Base-by-base conservation (phyloP, 2,797 vertebrate genomes). In the Manis javanica region DNA sequence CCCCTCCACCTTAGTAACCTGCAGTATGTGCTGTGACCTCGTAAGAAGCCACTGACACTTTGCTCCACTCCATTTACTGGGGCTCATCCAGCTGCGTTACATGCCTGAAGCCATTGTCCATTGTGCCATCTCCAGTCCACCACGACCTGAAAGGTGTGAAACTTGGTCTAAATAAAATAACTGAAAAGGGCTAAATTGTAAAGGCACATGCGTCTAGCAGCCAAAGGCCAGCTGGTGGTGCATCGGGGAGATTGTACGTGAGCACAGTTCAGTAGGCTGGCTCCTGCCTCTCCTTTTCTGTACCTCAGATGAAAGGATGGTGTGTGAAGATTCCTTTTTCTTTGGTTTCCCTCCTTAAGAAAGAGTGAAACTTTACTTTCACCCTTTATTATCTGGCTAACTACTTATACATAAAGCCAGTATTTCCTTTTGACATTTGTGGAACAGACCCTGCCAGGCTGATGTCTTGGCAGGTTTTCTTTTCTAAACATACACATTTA, bases 231-330 rank as follows among this genome's bases (percentile, higher is more conserved):
- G 16, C 29, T 53, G 66, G 51, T 59, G 24, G 46, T 11, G 14
- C 26, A 10, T 14, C 0, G 1, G 31, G 8, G 21, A 2, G 7
- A 4, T 39, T 26, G 37, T 46, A 9, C 74, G 42, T 19, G 2
- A 37, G 12, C 10, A 6, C 19, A 3, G 10, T 55, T 59, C 21
- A 29, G 49, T 31, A 6, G 0, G 1, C 18, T 9, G 0, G 16
- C 6, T 19, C 15, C 31, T 23, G 21, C 0, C 34, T 78, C 57
- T 77, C 46, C 49, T 49, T 72, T 79, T 68, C 59, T 13, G 72
- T 14, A 53, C 19, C 77, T 72, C 15, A 34, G 53, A 29, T 5
- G 16, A 42, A 18, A 75, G 42, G 19, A 29, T 39, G 61, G 24
- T 24, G 26, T 21, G 13, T 5, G 24, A 53, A 29, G 11, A 39